Base-by-base conservation (phyloP, 2,888 invertebrate genomes). In the Leuctra nigra region DNA sequence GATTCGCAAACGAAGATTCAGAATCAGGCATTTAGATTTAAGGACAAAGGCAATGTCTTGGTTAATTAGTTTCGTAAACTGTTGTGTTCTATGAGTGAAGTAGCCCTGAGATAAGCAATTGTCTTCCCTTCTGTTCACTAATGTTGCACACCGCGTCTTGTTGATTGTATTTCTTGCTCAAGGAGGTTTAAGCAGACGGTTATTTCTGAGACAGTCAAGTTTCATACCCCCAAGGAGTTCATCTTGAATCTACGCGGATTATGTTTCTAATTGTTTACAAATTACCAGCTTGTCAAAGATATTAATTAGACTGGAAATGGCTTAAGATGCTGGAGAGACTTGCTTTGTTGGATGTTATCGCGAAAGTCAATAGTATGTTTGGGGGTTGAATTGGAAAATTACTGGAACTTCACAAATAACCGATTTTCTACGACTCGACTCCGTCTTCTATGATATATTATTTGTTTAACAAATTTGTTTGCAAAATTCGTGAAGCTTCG, bases 151-250 rank as follows among this genome's bases (percentile, higher is more conserved):
- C n/a, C n/a, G n/a, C n/a, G n/a, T n/a, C n/a, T n/a, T 23, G 13
- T 44, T 44, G 44, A 44, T 44, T 44, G 44, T 44, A 44, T 44
- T 44, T 44, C 20, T 44, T 23, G 3, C 23, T 22, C n/a, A 23
- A 44, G 44, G 23, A n/a, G 18, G 23, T 44, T 23, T 44, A n/a
- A n/a, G n/a, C n/a, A n/a, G n/a, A n/a, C n/a, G n/a, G n/a, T n/a
- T n/a, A n/a, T n/a, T n/a, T n/a, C n/a, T 11, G 11, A 44, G 44
- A 23, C 44, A 44, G 4, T 20, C 44, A 44, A 44, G 44, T 44
- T 44, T 44, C 20, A 23, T n/a, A 13, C 22, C 23, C 44, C 44
- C 20, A 6, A 20, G 22, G 44, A 7, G 39, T 39, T 7, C 16
- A 39, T 11, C 16, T 18, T 20, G 18, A 3, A 3, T 39, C 6